These are phyloP conservation scores for Lasioglossum vierecki DNA, from an alignment of 2,888 invertebrate species.

Conservation along the genomic window DNA sequence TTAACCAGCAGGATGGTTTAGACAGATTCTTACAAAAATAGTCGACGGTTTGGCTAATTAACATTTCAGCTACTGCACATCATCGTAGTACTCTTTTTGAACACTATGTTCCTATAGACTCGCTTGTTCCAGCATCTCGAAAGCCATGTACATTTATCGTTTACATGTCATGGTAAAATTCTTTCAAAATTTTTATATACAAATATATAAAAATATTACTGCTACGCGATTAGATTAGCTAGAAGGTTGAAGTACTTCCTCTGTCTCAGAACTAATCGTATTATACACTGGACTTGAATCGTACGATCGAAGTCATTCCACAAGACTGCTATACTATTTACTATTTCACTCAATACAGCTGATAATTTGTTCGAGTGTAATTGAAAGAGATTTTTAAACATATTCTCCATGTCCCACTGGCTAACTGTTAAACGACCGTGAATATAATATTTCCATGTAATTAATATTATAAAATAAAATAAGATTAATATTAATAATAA, in stretches of 20 bases:
- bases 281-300: neutral
- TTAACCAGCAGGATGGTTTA: neutral
- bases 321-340: neutral
- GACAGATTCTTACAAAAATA: neutral
- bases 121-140: neutral
- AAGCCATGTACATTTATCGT: neutral
- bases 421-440: conserved; percentile 51
- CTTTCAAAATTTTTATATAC: neutral
- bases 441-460: conserved; percentile 56
- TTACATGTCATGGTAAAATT: neutral
- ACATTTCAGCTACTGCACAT: neutral
- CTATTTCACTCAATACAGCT: neutral
- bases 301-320: neutral
- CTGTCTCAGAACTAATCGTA: neutral
- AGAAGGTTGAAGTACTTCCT: neutral
- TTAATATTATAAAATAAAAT: conserved; percentile 53
- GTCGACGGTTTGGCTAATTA: neutral
- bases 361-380: neutral
- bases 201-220: conserved; percentile 4
- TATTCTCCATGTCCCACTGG: neutral
- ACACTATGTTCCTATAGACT: neutral
- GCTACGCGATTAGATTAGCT: conserved; percentile 1
- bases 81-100: neutral
- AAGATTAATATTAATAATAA: conserved; percentile 32
- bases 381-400: neutral